phyloP scores from a whole-genome alignment of 2,113 vertebrate species.

The Sturnus vulgaris region DNA sequence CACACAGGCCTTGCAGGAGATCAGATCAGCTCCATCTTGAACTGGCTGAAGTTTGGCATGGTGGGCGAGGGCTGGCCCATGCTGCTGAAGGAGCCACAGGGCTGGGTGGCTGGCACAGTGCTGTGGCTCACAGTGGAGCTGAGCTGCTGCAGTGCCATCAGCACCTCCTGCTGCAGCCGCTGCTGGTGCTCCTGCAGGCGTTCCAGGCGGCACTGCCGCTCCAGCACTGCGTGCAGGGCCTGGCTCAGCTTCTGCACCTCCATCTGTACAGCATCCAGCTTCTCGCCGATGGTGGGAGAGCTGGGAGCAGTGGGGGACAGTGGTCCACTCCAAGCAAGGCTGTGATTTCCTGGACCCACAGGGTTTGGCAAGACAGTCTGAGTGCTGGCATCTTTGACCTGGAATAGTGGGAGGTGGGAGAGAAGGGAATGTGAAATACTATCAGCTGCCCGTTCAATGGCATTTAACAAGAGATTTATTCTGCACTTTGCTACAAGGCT shows the following conservation, averaged over 20 bases:
- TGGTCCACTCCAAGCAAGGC: neutral
- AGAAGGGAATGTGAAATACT: neutral
- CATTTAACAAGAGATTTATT: neutral
- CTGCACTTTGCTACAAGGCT: neutral
- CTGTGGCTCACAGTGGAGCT: constrained; percentile 48
- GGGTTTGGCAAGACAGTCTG: constrained; percentile 3
- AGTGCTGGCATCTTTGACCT: constrained; percentile 50
- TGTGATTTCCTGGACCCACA: neutral
- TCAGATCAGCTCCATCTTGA: constrained; percentile 67
- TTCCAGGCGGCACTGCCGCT: constrained; percentile 76
- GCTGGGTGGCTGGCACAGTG: neutral
- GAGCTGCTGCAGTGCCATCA: constrained; percentile 78
- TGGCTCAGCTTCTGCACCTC: constrained; percentile 77
- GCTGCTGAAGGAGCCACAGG: neutral
- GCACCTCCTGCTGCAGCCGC: constrained; percentile 81
- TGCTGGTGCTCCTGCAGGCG: constrained; percentile 82
- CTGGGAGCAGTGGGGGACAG: neutral
- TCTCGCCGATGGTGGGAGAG: constrained; percentile 37
- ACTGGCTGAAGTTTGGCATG: constrained; percentile 69
- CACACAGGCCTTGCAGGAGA: rapidly evolving
- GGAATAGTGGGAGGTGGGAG: neutral
- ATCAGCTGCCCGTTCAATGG: neutral
- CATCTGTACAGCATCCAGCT: constrained; percentile 71
- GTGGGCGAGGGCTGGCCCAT: constrained; percentile 47
- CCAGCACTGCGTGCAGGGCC: constrained; percentile 72